These are phyloP conservation scores for Escarpia spicata DNA, from an alignment of 2,888 invertebrate genomes.

Conservation along the genomic window DNA sequence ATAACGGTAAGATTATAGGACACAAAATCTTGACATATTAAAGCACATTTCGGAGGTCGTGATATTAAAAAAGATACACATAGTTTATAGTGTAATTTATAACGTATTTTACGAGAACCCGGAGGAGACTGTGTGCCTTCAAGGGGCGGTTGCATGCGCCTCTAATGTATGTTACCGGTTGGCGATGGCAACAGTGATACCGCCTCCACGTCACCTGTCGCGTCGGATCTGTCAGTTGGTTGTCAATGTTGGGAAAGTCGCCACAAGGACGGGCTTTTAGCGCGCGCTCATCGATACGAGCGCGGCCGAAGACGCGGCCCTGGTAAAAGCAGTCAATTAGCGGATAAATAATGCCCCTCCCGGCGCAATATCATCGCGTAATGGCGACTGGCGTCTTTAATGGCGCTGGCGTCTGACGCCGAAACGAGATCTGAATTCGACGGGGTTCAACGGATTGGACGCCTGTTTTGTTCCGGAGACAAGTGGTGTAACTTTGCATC, in stretches of 20 bases:
- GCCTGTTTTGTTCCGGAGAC: not conserved
- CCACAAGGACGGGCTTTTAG: not conserved
- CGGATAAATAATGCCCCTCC: not conserved
- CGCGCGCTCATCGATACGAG: not conserved
- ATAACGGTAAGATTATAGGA: not conserved
- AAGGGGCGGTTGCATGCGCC: not conserved
- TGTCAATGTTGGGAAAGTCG: not conserved
- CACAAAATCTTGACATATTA: not conserved
- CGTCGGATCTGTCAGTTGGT: constrained; percentile 13
- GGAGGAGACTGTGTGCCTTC: not conserved
- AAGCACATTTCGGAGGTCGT: not conserved
- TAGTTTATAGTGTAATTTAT: not conserved
- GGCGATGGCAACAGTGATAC: not conserved
- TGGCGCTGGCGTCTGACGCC: constrained; percentile 10
- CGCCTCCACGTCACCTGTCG: constrained; percentile 3
- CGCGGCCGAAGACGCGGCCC: not conserved
- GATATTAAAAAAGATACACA: not conserved
- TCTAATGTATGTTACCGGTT: constrained; percentile 6
- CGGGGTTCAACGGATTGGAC: not conserved
- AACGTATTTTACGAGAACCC: not conserved
- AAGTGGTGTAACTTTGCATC: not conserved
- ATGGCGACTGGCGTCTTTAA: not conserved
- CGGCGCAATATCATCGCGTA: not conserved
- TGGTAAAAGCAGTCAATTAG: not conserved
- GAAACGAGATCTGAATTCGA: not conserved